Base-by-base conservation (phyloP, 2,888 invertebrate genomes). In the Troides helena region DNA sequence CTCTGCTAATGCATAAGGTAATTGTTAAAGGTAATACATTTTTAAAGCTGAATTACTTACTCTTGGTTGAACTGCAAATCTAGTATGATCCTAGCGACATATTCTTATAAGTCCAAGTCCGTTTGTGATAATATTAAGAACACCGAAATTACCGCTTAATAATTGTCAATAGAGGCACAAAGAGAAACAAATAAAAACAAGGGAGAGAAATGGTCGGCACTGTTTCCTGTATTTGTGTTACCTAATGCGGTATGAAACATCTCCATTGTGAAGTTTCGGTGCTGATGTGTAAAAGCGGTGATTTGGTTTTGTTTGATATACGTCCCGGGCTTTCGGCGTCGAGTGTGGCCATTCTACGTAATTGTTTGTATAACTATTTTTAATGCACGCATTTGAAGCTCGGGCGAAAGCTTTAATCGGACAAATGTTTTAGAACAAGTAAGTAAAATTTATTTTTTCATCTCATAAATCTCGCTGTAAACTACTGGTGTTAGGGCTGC, bases 311-410 rank as follows among this genome's bases (percentile, higher is more conserved):
- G 61, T 69, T 69, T 69, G 69, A 69, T 62, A 58, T 69, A 67
- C 61, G 64, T 58, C 43, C 25, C 56, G 56, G 23, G 53, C 59
- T 25, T 18, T 23, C 46, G 21, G 57, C 69, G 65, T 69, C 65
- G 60, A 62, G 69, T 69, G 69, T 65, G 65, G 65, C 57, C 69
- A 25, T n/a, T 62, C 57, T 12, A n/a, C 18, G 21, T 61, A 59
- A 65, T 65, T 69, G 65, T 69, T 69, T 69, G 62, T 69, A 56
- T 57, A 69, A 69, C 69, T 69, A 65, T 69, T 69, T 69, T 62
- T 69, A 61, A 69, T 56, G 69, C 65, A 46, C 30, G 46, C 56
- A 56, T 69, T 61, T 61, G 58, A 66, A 23, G 23, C 25, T 53
- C 61, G 64, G 23, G 23, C 43, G 69, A 65, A 60, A 30, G 56